Evolutionary conservation across 2,888 invertebrate species (phyloP), one percentile per base, ranked within the genome.

Genomic region (Drosophila villosipedis): DNA sequence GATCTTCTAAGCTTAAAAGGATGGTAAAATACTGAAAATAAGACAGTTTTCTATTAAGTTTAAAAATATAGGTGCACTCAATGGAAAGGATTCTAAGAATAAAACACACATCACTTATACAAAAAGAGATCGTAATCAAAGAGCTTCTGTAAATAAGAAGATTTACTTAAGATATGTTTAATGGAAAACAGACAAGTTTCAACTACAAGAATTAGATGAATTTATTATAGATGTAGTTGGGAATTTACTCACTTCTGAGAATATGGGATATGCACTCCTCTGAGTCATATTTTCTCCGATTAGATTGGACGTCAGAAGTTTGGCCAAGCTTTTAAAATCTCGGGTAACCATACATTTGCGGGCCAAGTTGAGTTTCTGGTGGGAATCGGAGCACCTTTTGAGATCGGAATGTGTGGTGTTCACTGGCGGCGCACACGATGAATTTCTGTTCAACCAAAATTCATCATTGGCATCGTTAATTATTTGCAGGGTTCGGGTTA

Each of bases 371-470:
- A 91, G 12, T 31, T 83, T 84, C 10, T 66, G 49, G 33, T 69
- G 73, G 2, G 62, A 63, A 9, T 76, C 76, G 14, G 78, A 72
- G 37, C 35, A 30, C 6, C 52, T 53, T 7, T n/a, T 25, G 0
- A 14, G 58, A 10, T 31, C 39, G 30, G 70, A 53, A 30, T 63
- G 33, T 43, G 59, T 52, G 9, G 59, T 64, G 43, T 71, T 73
- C 31, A 87, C 63, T n/a, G 73, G 69, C 0, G 72, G 52, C 1
- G 65, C 50, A 68, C 90, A 91, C 6, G 90, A 84, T 28, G 53
- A 57, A 49, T 89, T 87, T 30, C 68, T 74, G 19, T 87, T 84
- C 2, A 75, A 41, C 91, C 91, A 91, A 41, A 78, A 72, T n/a
- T 68, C 64, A 65, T 88, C 82, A 6, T 75, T 61, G 1, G 64